Base-by-base conservation (phyloP, 2,797 vertebrate genomes). In the Labeo calbasu region DNA sequence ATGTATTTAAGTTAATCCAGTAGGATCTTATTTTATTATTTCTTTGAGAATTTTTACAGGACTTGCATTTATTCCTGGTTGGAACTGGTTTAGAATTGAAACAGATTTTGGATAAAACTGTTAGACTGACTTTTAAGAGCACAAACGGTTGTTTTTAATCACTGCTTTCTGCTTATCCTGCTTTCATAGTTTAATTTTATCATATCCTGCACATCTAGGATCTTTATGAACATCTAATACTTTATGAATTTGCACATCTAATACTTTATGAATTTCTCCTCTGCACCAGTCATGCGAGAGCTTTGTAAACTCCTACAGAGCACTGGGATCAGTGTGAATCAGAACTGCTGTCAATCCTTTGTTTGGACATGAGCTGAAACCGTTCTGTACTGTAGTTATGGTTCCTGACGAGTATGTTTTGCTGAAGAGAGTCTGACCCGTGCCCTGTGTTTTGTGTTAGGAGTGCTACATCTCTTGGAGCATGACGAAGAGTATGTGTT, bases 401-500 rank as follows among this genome's bases (percentile, higher is more conserved):
- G 10, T 28, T 73, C 9, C 28, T 72, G 70, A 6, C 12, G 59
- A 28, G 40, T 28, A 43, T 66, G 55, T 57, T 57, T 21, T 57
- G 53, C 21, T 55, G 13, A 17, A 14, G n/a, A 63, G 81, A 28
- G 57, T 53, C 21, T 48, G 23, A 51, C 19, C 13, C 63, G 43
- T 78, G 61, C 0, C 71, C 23, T 80, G 25, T 79, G 53, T 76
- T 25, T 9, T 25, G 17, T 32, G 40, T 76, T 72, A 89, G 88
- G 88, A 25, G 88, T 86, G 23, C 50, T 89, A 13, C 89, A 93
- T 90, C 92, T 97, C 68, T 84, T 96, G 93, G 96, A 97, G 21
- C 94, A 96, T 0, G 96, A 92, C 1, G 96, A 97, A 12, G 95
- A 96, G 81, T 97, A 97, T 0, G 93, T 96, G 69, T 97, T 97